These are phyloP conservation scores for Rhinolophus ferrumequinum DNA, from an alignment of 2,113 vertebrate genomes.

Conservation along the genomic window DNA sequence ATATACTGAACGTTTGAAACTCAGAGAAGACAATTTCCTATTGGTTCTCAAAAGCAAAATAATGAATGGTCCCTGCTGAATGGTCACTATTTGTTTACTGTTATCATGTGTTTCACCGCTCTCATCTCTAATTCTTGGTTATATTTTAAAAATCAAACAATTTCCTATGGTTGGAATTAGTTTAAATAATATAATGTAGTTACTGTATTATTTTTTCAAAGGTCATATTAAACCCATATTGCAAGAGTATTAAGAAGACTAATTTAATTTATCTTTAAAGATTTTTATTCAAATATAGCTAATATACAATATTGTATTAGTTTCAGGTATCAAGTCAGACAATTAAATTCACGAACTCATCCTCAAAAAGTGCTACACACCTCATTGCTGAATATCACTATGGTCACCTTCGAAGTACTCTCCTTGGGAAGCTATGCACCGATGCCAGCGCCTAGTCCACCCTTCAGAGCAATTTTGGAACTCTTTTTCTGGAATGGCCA, in stretches of 20 bases:
- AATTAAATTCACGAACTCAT: too few species aligned
- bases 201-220: background rate
- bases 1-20: conserved; percentile 82
- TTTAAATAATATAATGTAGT: background rate
- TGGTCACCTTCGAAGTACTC: too few species aligned
- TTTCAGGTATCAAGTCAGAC: too few species aligned
- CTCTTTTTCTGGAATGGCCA: too few species aligned
- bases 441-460: too few species aligned
- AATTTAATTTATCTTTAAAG: background rate
- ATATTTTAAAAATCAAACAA: background rate
- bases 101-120: background rate
- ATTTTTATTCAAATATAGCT: too few species aligned
- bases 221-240: background rate
- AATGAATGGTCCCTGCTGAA: conserved; percentile 86
- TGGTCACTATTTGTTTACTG: background rate
- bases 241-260: background rate
- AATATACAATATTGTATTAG: too few species aligned
- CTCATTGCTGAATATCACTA: too few species aligned
- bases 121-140: conserved; percentile 10
- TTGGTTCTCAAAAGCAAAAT: conserved; percentile 82
- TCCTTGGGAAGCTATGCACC: too few species aligned
- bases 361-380: too few species aligned
- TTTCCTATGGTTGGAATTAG: background rate
- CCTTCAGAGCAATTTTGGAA: too few species aligned
- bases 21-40: conserved; percentile 91